Percentiles rank a stretch among this genome's conserved stretches.
Evolutionary conservation across 2,113 vertebrate genomes (phyloP).

Genomic region (Lethenteron camtschaticum): DNA sequence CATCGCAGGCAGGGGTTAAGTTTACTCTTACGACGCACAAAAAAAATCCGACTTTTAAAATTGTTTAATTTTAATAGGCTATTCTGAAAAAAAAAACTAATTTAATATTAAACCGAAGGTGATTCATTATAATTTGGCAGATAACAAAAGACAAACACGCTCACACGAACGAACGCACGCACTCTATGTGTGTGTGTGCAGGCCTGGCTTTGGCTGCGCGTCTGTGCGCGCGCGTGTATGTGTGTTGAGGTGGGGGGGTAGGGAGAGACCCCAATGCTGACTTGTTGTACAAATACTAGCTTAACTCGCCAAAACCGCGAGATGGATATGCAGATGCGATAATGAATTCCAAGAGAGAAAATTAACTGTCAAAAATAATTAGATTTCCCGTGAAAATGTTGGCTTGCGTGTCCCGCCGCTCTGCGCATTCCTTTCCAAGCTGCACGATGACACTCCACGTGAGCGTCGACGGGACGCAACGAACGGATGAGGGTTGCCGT

Average conservation of each 20-base stretch:
- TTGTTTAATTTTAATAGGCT: too few species aligned
- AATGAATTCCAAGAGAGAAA: conserved; percentile 4
- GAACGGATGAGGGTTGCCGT: too few species aligned
- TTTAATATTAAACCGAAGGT: too few species aligned
- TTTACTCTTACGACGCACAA: too few species aligned
- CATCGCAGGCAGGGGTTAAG: too few species aligned
- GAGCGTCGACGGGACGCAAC: too few species aligned
- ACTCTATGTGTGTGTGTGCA: background rate
- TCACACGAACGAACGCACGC: background rate
- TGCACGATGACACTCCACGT: too few species aligned
- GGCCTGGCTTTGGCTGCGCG: background rate
- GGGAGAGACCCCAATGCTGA: background rate
- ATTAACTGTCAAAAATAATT: conserved; percentile 6
- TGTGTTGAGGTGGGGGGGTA: background rate
- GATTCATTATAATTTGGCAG: too few species aligned
- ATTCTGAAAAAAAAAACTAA: too few species aligned
- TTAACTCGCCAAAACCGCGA: background rate
- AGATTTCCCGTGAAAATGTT: background rate
- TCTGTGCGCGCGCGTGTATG: background rate
- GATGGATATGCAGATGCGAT: conserved; percentile 5
- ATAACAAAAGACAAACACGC: background rate
- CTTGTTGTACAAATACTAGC: background rate
- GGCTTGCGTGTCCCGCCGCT: too few species aligned
- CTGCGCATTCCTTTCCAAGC: too few species aligned
- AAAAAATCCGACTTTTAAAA: too few species aligned